Conservation (phyloP, 1,140 invertebrate genomes). For the Micrasema longulum region DNA sequence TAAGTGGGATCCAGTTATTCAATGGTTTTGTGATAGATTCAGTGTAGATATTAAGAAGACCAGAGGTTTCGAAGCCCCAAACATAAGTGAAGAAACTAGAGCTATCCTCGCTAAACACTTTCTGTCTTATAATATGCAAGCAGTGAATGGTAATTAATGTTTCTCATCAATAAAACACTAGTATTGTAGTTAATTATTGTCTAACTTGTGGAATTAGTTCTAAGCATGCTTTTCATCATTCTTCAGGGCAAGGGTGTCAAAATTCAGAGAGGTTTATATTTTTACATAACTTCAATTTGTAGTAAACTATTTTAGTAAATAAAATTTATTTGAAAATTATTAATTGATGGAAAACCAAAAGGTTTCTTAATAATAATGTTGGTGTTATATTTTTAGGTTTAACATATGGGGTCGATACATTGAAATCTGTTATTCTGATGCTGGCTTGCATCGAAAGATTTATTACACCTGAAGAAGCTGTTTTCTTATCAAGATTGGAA, state of each 20-base stretch:
- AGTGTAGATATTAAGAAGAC: constrained; percentile 80
- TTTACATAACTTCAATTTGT: too few species aligned
- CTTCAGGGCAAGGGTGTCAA: too few species aligned
- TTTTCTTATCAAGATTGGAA: constrained; percentile 86
- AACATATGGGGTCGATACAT: constrained; percentile 85
- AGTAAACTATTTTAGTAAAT: too few species aligned
- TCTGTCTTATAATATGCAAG: constrained; percentile 81
- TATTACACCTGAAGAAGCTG: constrained; percentile 84
- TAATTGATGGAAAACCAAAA: too few species aligned
- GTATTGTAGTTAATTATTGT: too few species aligned
- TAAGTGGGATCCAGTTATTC: constrained; percentile 89
- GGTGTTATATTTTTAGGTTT: constrained; percentile 77
- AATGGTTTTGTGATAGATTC: constrained; percentile 89
- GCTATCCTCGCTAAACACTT: constrained; percentile 78
- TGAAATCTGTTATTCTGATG: constrained; percentile 92
- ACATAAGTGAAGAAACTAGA: constrained; percentile 75
- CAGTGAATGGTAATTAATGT: constrained; percentile 82
- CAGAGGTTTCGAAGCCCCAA: constrained; percentile 74
- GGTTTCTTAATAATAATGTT: too few species aligned
- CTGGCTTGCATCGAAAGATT: constrained; percentile 82
- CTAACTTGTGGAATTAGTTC: too few species aligned
- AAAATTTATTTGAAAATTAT: too few species aligned
- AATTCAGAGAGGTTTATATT: too few species aligned
- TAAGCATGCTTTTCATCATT: too few species aligned
- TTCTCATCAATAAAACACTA: too few species aligned